Evolutionary conservation across 1,140 invertebrate species (phyloP), one percentile per base, ranked within the genome.

Genomic region (Thrips palmi): DNA sequence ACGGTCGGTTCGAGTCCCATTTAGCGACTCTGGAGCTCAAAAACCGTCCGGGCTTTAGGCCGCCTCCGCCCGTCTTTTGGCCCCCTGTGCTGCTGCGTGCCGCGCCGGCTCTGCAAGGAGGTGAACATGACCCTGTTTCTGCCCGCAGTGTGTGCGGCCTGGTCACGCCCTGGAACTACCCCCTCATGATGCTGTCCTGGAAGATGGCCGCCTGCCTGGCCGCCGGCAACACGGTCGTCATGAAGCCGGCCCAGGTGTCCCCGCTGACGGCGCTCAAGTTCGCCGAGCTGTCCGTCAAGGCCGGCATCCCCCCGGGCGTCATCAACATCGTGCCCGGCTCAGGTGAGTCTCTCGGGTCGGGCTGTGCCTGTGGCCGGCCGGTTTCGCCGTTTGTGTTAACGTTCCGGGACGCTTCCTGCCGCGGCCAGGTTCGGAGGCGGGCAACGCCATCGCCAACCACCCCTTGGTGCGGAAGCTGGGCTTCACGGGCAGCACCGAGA

Each of bases 161-260:
- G 27, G 79, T 97, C 15, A 96, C 92, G 3, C 92, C 92, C 0
- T 97, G 92, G 93, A 97, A 97, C 54, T 98, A 96, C 54, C 91
- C 92, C 0, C 53, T 97, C 6, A 77, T 96, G 68, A 97, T 98
- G 91, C 63, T 92, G n/a, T 86, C 89, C 0, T 97, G 91, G 91
- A 97, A 98, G 53, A 78, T 97, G 67, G 92, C 87, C 1, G 91
- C 93, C 0, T 94, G 92, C 44, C 62, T 98, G 14, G 83, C 88
- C 0, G 84, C 84, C 14, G 91, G 92, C 8, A 97, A 96, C 49
- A 73, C 70, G 17, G 67, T 74, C 3, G 67, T 76, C 3, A 52
- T 74, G 22, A 74, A 76, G 54, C 71, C 71, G 33, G 69, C 71
- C 15, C 64, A 70, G 66, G 81, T 87, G 11, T 83, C 77, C 31